phyloP scores from a whole-genome alignment of 2,113 vertebrate genomes.

The Strigops habroptila region DNA sequence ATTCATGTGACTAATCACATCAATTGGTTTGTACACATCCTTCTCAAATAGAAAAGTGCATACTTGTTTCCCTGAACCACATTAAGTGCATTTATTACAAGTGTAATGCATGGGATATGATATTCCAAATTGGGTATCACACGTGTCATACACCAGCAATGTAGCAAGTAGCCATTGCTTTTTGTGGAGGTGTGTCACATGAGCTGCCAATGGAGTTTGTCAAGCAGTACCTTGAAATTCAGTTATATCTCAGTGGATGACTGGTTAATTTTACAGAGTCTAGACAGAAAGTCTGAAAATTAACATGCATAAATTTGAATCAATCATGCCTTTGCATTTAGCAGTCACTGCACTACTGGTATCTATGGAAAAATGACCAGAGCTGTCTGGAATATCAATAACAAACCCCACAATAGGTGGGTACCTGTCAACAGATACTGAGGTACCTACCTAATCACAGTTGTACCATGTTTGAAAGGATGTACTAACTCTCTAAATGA shows the following conservation, averaged over 20 bases:
- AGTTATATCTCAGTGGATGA: not conserved
- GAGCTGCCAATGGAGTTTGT: not conserved
- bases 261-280: slow-evolving; percentile 36
- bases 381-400: slow-evolving; percentile 47
- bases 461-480: slow-evolving; percentile 8
- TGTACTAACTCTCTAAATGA: not conserved
- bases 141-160: not conserved
- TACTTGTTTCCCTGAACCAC: not conserved
- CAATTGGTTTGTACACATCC: not conserved
- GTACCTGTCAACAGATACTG: slow-evolving; percentile 15
- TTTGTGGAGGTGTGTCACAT: not conserved
- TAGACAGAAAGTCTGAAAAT: slow-evolving; percentile 48
- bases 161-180: not conserved
- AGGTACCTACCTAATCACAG: slow-evolving; percentile 33
- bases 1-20: not conserved
- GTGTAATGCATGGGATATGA: not conserved
- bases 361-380: slow-evolving; percentile 55
- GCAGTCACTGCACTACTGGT: slow-evolving; percentile 39
- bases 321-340: slow-evolving; percentile 48
- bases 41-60: not conserved
- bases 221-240: slow-evolving; percentile 35
- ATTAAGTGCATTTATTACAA: not conserved
- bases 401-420: not conserved
- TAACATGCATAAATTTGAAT: slow-evolving; percentile 65
- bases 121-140: not conserved